Conservation (phyloP, 2,113 vertebrate genomes). For the Cygnus buccinator region DNA sequence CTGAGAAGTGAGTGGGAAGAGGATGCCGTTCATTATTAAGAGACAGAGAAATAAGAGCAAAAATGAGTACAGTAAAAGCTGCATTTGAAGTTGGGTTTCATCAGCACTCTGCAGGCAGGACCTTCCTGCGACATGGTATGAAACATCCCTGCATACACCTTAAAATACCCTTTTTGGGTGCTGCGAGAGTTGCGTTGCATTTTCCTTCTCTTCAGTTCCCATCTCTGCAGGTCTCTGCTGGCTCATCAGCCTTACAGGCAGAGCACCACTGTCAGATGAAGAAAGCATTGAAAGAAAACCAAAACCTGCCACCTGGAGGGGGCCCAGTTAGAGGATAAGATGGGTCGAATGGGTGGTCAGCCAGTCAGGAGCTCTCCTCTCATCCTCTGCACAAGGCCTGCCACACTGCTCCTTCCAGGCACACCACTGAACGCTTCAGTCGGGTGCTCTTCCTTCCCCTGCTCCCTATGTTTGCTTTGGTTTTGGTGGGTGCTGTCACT, state of each 20-base stretch:
- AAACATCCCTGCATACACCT: not conserved
- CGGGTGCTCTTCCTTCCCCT: not conserved
- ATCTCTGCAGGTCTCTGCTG: not conserved
- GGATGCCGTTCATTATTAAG: not conserved
- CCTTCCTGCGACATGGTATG: not conserved
- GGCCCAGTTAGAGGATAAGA: not conserved
- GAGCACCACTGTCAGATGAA: not conserved
- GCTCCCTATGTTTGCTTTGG: not conserved
- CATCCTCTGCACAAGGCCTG: accelerated
- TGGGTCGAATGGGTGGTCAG: not conserved
- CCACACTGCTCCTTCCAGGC: not conserved
- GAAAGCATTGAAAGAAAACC: not conserved
- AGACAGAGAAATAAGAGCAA: not conserved
- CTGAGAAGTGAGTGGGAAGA: not conserved
- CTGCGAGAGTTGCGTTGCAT: not conserved
- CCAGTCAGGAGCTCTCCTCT: not conserved
- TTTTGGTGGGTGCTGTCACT: not conserved
- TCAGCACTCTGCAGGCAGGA: not conserved
- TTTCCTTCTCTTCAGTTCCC: not conserved
- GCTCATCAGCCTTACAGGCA: not conserved
- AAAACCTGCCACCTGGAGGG: not conserved
- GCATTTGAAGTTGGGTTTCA: not conserved
- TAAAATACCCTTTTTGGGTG: not conserved
- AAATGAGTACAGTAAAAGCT: not conserved
- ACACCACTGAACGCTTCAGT: not conserved